Base-by-base conservation (phyloP, 30 jellyfish, hydroid and myxozoan species). In the Chrysaora quinquecirrha region DNA sequence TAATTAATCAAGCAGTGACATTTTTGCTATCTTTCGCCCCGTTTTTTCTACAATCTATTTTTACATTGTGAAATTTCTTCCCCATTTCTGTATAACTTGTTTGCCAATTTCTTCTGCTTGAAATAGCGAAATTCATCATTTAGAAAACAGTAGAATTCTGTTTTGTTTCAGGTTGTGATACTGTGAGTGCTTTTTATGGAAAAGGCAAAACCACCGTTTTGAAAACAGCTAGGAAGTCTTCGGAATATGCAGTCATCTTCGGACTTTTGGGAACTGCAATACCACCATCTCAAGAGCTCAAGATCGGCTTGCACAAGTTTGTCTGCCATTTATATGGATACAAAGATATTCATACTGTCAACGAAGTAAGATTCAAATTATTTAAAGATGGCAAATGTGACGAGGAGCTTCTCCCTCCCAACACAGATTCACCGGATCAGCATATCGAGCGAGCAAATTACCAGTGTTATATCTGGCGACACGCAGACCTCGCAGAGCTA, bases 371-470 rank as follows among this genome's bases (percentile, higher is more conserved):
- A 1, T 78, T 1, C 65, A 38, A 73, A 34, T 25, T 83, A 56
- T 83, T 83, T 28, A 83, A 83, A 73, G 23, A 48, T 25, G 89
- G 94, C 1, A 83, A 70, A 61, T 83, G 19, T 35, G 90, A 34
- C 82, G 94, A 83, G 71, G 94, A 83, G 48, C 82, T 73, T 21
- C 90, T 83, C 81, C 89, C 84, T 27, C 94, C 92, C 11, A 83
- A 79, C 30, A 9, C 34, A 1, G 94, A 83, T 83, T 71, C 89
- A 2, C 82, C 73, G 47, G 61, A 24, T 2, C 76, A 19, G 48
- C 94, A 81, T 48, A 49, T 61, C 16, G 30, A 49, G 80, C 69
- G 94, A 48, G 83, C 89, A 27, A 83, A 83, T 47, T 83, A 71
- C 30, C 94, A 83, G 76, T 52, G 89, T 25, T 83, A 83, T 43